Conservation (phyloP, 2,888 invertebrate species). For the Leucophora obtusa region DNA sequence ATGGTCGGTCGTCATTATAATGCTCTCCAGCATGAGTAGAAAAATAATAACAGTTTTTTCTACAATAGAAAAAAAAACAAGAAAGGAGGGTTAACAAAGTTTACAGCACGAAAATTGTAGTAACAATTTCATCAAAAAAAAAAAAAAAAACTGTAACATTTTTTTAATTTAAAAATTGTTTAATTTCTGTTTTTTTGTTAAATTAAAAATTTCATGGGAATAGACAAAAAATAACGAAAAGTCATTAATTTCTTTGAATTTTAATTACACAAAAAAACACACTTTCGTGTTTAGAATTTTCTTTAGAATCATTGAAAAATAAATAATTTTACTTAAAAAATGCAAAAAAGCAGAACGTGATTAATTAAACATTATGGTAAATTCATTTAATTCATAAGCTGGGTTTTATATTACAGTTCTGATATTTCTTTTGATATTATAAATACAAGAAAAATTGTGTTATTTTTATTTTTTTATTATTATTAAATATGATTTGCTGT, state of each 20-base stretch:
- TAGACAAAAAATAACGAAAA: not conserved
- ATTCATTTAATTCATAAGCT: conserved; percentile 5
- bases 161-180: not conserved
- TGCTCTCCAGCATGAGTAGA: not conserved
- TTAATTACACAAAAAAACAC: not conserved
- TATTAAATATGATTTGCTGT: not conserved
- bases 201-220: conserved; percentile 16
- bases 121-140: not conserved
- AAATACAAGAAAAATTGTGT: not conserved
- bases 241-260: conserved; percentile 22
- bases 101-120: not conserved
- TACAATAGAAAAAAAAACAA: not conserved
- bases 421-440: not conserved
- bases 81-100: not conserved
- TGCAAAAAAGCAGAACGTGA: not conserved
- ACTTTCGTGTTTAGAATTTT: conserved; percentile 11
- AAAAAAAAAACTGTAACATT: not conserved
- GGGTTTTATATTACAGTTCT: conserved; percentile 21
- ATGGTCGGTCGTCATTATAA: not conserved
- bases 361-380: conserved; percentile 15
- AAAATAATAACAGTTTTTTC: not conserved
- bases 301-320: conserved; percentile 14
- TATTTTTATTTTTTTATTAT: no score
- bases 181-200: not conserved
- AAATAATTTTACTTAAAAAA: not conserved